Evolutionary conservation across 2,797 vertebrate species (phyloP).

Genomic region (Rhinichthys osculus): DNA sequence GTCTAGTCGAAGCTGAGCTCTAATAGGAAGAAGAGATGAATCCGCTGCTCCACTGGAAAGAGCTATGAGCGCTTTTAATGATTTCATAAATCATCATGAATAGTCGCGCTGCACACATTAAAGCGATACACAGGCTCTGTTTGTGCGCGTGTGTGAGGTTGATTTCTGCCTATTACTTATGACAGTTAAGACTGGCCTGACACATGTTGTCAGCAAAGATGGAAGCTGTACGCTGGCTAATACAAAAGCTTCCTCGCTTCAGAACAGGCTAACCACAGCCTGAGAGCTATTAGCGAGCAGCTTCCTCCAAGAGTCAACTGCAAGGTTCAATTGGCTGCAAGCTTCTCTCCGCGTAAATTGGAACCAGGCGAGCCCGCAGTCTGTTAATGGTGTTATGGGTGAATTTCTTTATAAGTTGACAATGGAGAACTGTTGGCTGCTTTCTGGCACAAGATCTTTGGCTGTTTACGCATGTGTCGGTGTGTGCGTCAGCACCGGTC

Average conservation of each 20-base stretch:
- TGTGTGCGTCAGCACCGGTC: conserved; percentile 21
- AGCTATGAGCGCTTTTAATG: conserved; percentile 45
- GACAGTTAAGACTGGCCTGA: conserved; percentile 75
- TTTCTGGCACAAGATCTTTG: conserved; percentile 65
- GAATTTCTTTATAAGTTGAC: conserved; percentile 59
- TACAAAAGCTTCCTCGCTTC: conserved; percentile 69
- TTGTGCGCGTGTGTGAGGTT: conserved; percentile 17
- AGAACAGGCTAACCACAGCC: conserved; percentile 76
- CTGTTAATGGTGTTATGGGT: conserved; percentile 60
- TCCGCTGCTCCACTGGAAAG: conserved; percentile 34
- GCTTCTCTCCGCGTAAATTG: conserved; percentile 60
- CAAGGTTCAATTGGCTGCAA: conserved; percentile 63
- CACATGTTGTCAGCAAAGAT: conserved; percentile 77
- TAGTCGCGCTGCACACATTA: conserved; percentile 48
- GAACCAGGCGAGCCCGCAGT: conserved; percentile 56
- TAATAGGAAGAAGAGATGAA: neutral
- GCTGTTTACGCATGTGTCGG: conserved; percentile 36
- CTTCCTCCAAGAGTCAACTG: conserved; percentile 69
- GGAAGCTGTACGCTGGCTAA: conserved; percentile 70
- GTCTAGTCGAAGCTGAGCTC: conserved; percentile 21
- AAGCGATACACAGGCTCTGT: conserved; percentile 38
- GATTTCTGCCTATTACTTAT: conserved; percentile 65
- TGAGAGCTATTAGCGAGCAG: conserved; percentile 77
- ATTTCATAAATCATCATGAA: conserved; percentile 54
- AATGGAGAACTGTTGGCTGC: conserved; percentile 67